Conservation (phyloP, 2,113 vertebrate species). For the Bubo blakistoni region DNA sequence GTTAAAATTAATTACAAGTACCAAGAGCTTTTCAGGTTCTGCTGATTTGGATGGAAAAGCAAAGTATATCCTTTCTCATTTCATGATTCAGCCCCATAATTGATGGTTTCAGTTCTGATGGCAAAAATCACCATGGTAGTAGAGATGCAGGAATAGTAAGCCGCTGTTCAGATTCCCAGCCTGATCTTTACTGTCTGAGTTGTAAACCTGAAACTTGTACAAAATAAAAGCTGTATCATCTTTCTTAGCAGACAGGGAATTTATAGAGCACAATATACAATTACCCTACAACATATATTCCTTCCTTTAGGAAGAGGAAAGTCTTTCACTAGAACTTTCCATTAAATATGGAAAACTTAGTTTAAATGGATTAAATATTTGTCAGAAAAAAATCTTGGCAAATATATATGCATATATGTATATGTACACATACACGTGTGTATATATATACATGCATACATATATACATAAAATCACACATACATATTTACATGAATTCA, state of each 20-base stretch:
- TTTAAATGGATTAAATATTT: not conserved
- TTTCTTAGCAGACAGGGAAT: conserved; percentile 1
- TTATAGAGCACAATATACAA: not conserved
- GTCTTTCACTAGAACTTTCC: not conserved
- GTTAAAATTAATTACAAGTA: not conserved
- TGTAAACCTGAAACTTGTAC: not conserved
- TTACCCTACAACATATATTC: not conserved
- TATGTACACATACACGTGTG: not conserved
- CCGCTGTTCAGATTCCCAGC: not conserved
- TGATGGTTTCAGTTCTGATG: not conserved
- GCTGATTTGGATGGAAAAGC: not conserved
- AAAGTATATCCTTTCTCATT: not conserved
- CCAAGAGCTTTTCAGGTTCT: not conserved
- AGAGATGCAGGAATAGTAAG: not conserved
- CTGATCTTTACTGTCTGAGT: not conserved
- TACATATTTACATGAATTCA: not conserved
- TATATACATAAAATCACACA: not conserved
- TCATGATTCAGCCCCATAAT: not conserved
- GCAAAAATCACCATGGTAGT: conserved; percentile 11
- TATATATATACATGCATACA: not conserved
- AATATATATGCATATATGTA: not conserved
- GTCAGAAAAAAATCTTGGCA: not conserved
- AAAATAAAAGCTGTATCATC: conserved; percentile 1
- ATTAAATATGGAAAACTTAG: not conserved
- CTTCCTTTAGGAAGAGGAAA: not conserved